These are phyloP conservation scores for Pristis pectinata DNA, from an alignment of 2,797 vertebrate genomes.

Conservation along the genomic window DNA sequence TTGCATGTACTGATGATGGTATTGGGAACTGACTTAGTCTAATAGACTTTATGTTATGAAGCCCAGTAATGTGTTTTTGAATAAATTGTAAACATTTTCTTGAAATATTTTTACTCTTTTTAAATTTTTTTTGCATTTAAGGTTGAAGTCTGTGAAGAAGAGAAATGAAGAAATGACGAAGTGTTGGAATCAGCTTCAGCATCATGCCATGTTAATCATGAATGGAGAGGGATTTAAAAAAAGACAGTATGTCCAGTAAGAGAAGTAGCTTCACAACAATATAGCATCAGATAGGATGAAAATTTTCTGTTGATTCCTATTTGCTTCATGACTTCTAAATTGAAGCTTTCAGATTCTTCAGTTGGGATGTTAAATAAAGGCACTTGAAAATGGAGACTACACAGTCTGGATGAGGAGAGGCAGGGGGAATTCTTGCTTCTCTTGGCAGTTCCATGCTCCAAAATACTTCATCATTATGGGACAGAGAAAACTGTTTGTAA, in stretches of 20 bases:
- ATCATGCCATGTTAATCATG: conserved; percentile 37
- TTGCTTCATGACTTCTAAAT: neutral
- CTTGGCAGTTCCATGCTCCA: neutral
- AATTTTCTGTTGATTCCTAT: neutral
- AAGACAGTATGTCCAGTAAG: neutral
- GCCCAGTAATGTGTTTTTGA: neutral
- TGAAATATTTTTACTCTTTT: neutral
- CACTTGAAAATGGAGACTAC: neutral
- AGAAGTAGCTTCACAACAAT: neutral
- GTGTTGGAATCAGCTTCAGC: conserved; percentile 47
- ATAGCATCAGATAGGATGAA: neutral
- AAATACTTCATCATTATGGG: neutral
- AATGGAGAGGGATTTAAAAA: conserved; percentile 23
- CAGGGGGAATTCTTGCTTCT: neutral
- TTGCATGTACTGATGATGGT: neutral
- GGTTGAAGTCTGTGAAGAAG: conserved; percentile 41
- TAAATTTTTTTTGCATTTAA: neutral
- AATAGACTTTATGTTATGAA: neutral
- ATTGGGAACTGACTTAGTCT: neutral
- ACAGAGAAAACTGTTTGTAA: neutral
- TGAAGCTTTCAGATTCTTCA: neutral
- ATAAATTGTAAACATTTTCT: neutral
- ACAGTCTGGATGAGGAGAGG: neutral
- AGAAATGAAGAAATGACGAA: conserved; percentile 41
- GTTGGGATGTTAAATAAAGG: neutral